These are phyloP conservation scores for Amblyteles armatorius DNA, from an alignment of 2,888 invertebrate genomes.

Conservation along the genomic window DNA sequence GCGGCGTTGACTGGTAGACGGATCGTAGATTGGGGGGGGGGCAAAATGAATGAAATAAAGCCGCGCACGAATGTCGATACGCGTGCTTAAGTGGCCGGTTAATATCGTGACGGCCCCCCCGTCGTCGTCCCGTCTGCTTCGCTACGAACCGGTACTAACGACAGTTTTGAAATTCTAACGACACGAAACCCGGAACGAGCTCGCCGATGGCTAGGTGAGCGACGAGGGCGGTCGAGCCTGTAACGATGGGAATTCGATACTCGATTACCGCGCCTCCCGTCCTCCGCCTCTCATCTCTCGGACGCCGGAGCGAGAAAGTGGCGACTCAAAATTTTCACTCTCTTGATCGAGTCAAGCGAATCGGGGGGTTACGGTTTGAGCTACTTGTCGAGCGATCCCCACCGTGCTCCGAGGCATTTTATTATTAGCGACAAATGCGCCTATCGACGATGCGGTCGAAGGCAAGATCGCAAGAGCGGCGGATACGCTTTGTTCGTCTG, in stretches of 20 bases:
- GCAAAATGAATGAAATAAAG: conserved; percentile 50
- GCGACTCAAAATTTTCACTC: conserved; percentile 31
- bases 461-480: not conserved
- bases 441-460: not conserved
- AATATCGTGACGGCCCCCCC: conserved; percentile 51
- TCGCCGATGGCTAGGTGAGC: conserved; percentile 23
- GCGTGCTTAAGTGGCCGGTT: conserved; percentile 61
- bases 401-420: not conserved
- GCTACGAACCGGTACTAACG: conserved; percentile 36
- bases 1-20: conserved; percentile 27
- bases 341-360: not conserved
- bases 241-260: conserved; percentile 58
- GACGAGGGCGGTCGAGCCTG: conserved; percentile 49
- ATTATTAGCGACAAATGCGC: not conserved
- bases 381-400: not conserved
- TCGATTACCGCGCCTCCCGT: conserved; percentile 33
- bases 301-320: conserved; percentile 48
- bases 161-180: conserved; percentile 63
- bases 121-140: conserved; percentile 26
- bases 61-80: conserved; percentile 63
- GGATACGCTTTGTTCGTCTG: not conserved
- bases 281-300: not conserved
- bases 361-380: not conserved
- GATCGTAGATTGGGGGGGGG: not conserved
- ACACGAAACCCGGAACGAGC: conserved; percentile 31